Evolutionary conservation across 2,888 invertebrate species (phyloP).

Genomic region (Halictus ligatus): DNA sequence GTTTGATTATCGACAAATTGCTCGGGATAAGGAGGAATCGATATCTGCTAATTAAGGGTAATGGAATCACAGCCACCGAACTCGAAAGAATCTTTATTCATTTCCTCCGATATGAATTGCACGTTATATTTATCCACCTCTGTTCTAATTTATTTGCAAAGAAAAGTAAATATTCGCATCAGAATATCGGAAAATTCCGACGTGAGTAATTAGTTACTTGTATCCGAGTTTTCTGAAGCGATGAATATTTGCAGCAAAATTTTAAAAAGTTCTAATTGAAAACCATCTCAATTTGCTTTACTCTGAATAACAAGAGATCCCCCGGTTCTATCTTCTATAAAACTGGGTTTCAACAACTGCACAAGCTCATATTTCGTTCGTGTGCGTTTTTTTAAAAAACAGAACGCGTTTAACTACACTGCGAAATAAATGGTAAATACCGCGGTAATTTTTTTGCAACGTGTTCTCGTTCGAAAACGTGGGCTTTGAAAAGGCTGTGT

Average conservation of each 20-base stretch:
- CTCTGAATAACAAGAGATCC: too few species aligned
- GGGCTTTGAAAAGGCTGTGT: not conserved
- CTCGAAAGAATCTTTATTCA: not conserved
- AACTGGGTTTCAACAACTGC: not conserved
- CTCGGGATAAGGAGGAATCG: constrained; percentile 9
- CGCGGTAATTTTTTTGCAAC: not conserved
- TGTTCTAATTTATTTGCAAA: not conserved
- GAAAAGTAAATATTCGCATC: too few species aligned
- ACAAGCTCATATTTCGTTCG: not conserved
- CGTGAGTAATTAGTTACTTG: not conserved
- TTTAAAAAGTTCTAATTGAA: not conserved
- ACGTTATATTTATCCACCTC: not conserved
- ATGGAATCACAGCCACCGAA: not conserved
- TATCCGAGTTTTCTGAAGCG: not conserved
- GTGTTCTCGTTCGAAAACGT: not conserved
- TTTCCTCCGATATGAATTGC: not conserved
- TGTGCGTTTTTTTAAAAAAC: not conserved
- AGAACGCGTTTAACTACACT: not conserved
- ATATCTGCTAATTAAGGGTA: constrained; percentile 13
- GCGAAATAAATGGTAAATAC: not conserved
- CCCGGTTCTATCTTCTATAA: not conserved
- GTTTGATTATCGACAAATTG: constrained; percentile 38
- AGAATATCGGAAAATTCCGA: too few species aligned
- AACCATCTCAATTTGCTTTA: not conserved
- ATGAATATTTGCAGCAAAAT: too few species aligned